Base-by-base conservation (phyloP, 2,113 vertebrate genomes). In the Jacana jacana region DNA sequence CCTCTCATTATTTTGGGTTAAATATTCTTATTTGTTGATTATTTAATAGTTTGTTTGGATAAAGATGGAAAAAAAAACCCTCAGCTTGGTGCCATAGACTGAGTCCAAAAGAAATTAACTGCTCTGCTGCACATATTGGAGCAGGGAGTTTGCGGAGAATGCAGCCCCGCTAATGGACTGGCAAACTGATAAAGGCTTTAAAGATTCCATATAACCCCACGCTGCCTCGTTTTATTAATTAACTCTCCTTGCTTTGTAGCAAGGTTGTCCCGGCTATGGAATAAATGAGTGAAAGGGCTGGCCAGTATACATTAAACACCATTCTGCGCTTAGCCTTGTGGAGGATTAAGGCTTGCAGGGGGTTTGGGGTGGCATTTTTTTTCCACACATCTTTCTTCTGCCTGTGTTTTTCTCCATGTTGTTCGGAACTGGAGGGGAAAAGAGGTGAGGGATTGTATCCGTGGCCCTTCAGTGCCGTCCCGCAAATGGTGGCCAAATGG, bases 61-160 rank as follows among this genome's bases (percentile, higher is more conserved):
- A 96, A 98, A 97, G 97, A 96, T 86, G 81, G 93, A 85, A 89
- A 89, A 96, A 95, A 97, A 95, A 82, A 89, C 86, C 81, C 86
- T 2, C 97, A 95, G 97, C 97, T 97, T 97, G 96, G 96, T 97
- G 95, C 97, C 97, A 98, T 96, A 97, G 97, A 97, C 96, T 7
- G 97, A 98, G 97, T 98, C 98, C 98, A 98, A 98, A 98, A 98
- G 97, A 98, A 98, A 98, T 98, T 98, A 98, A 97, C 97, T 98
- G 98, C 98, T 98, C 97, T 96, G 94, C 94, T 98, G 98, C 97
- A 98, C 98, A 97, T 97, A 97, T 97, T 98, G 97, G 98, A 98
- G 97, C 90, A 94, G 97, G 94, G 97, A 97, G 97, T 96, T 98
- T 97, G 93, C 8, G 70, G 95, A 93, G 96, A 97, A 97, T 97